phyloP scores from a whole-genome alignment of 2,888 invertebrate genomes.

The Nezara viridula region DNA sequence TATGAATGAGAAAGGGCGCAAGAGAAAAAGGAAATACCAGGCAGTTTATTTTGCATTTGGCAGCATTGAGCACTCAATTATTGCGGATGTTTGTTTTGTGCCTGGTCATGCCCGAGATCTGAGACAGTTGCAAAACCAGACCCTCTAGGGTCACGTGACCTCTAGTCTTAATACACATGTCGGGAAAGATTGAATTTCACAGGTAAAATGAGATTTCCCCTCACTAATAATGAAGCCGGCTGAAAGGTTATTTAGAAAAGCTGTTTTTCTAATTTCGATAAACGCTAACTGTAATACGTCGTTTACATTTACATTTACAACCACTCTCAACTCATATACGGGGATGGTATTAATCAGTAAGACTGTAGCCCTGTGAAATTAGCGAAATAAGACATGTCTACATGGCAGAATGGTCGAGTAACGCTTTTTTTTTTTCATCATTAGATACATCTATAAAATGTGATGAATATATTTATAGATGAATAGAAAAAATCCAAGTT shows the following conservation, averaged over 20 bases:
- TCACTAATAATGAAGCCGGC: not conserved
- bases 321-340: too few relatives aligned
- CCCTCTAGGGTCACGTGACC: too few relatives aligned
- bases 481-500: too few relatives aligned
- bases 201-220: not conserved
- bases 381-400: too few relatives aligned
- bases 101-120: not conserved
- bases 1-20: not conserved
- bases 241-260: not conserved
- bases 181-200: not conserved
- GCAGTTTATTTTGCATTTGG: not conserved
- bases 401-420: too few relatives aligned
- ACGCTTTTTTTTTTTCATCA: too few relatives aligned
- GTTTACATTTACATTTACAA: too few relatives aligned
- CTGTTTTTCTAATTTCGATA: not conserved
- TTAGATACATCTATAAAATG: too few relatives aligned
- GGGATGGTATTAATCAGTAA: too few relatives aligned
- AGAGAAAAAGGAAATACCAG: not conserved
- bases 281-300: not conserved
- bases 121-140: constrained; percentile 9
- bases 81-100: constrained; percentile 1
- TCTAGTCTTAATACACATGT: not conserved
- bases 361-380: too few relatives aligned
- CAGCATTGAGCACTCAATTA: not conserved
- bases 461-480: too few relatives aligned